A percentile compares a stretch with the other conserved stretches of the same genome.
These are phyloP conservation scores for Pristiophorus japonicus DNA, from an alignment of 2,113 vertebrate genomes.

Conservation along the genomic window DNA sequence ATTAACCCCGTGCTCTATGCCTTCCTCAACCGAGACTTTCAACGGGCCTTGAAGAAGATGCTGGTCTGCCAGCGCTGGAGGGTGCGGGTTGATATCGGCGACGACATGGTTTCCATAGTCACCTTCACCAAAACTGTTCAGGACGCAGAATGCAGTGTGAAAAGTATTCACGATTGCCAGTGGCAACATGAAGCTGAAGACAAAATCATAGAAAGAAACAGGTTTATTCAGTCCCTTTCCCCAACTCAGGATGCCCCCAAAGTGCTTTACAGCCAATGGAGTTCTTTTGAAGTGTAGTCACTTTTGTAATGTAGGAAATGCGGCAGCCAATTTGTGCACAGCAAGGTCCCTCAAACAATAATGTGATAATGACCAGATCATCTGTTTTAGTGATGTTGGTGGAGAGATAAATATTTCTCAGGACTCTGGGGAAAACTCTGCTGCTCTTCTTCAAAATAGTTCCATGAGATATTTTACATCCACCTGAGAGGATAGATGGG, in stretches of 20 bases:
- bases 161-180: not conserved
- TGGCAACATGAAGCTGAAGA: not conserved
- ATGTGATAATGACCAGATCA: not conserved
- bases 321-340: not conserved
- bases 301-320: not conserved
- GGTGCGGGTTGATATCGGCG: conserved; percentile 53
- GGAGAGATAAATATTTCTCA: not conserved
- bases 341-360: not conserved
- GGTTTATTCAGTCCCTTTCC: no score
- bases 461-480: not conserved
- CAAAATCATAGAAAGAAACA: not conserved
- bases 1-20: conserved; percentile 30
- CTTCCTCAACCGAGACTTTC: conserved; percentile 33
- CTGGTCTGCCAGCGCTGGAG: conserved; percentile 56
- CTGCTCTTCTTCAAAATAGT: not conserved
- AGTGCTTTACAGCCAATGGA: not conserved
- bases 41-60: conserved; percentile 44
- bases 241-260: not conserved
- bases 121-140: conserved; percentile 57
- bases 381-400: not conserved
- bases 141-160: conserved; percentile 46
- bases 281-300: not conserved
- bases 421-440: not conserved
- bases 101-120: conserved; percentile 61
- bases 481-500: not conserved